Evolutionary conservation across 2,888 invertebrate genomes (phyloP), one percentile per base, ranked within the genome.

Genomic region (Melanotus villosus): DNA sequence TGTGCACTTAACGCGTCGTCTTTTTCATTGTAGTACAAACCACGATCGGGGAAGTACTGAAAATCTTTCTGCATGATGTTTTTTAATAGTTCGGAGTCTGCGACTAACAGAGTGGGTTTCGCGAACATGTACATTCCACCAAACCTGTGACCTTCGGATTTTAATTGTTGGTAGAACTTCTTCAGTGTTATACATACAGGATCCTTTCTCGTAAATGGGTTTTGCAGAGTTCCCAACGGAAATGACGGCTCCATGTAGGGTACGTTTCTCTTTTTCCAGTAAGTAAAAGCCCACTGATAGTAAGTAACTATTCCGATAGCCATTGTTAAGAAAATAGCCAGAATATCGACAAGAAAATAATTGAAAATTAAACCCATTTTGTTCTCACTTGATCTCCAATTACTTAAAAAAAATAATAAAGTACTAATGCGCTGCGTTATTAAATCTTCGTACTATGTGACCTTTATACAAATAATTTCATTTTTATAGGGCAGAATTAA

Each of bases 61-160:
- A 86, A 86, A 71, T 86, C 86, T 41, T 83, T 81, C 1, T 84
- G 80, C 67, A 85, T 71, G 23, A 86, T 77, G n/a, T 81, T 80
- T 68, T 84, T 85, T 34, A 86, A 82, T 5, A 84, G 72, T 6
- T 84, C 81, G 0, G 84, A 84, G 70, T 85, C 85, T 0, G 70
- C 34, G 0, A 65, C 64, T 6, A 73, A 14, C 50, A 65, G 65
- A 30, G 32, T 36, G 10, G 72, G 72, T 3, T 19, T 34, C 1
- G 54, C 16, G 32, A 73, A 73, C 32, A 70, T 30, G n/a, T 19
- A 56, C 0, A 32, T n/a, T n/a, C 56, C 56, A 10, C 9, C 7
- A 21, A 34, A 34, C 10, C 21, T 34, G 1, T 19, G 19, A 0
- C 36, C 56, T 1, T 12, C 16, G 1, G 18, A 9, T 34, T 36